These are phyloP conservation scores for Tauraco erythrolophus DNA, from an alignment of 2,113 vertebrate species.

Conservation along the genomic window DNA sequence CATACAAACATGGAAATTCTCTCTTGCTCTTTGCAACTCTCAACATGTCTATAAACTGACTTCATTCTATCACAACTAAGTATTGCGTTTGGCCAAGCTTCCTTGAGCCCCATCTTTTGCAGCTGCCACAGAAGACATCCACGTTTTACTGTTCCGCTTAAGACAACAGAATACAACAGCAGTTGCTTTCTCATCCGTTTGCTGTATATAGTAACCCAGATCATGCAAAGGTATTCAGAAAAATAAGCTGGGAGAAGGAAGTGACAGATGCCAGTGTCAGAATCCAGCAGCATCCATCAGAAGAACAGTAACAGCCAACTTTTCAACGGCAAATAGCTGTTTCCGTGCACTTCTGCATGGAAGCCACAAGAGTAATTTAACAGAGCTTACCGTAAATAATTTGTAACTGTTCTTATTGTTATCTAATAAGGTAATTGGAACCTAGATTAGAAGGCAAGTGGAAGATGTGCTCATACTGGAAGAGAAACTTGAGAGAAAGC, in stretches of 20 bases:
- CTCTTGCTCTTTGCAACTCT: neutral
- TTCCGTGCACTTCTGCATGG: constrained; percentile 59
- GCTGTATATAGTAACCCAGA: neutral
- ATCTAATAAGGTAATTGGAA: neutral
- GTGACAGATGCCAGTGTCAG: neutral
- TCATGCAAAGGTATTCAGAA: neutral
- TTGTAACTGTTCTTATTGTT: neutral
- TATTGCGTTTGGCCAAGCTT: neutral
- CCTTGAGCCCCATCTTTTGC: neutral
- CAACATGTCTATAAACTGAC: neutral
- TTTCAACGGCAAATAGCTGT: constrained; percentile 34
- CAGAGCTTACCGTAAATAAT: neutral
- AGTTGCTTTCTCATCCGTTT: neutral
- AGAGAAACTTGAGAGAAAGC: neutral
- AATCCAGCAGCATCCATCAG: constrained; percentile 58
- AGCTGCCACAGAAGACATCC: neutral
- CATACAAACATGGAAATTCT: neutral
- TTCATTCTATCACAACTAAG: neutral
- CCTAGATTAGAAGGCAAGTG: neutral
- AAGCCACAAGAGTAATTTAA: constrained; percentile 37
- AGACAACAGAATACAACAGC: neutral
- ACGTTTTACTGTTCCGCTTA: neutral
- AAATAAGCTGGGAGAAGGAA: neutral
- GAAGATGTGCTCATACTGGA: neutral
- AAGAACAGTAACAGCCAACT: constrained; percentile 65